These are phyloP conservation scores for Oryzias celebensis DNA, from an alignment of 2,113 vertebrate species.

Conservation along the genomic window DNA sequence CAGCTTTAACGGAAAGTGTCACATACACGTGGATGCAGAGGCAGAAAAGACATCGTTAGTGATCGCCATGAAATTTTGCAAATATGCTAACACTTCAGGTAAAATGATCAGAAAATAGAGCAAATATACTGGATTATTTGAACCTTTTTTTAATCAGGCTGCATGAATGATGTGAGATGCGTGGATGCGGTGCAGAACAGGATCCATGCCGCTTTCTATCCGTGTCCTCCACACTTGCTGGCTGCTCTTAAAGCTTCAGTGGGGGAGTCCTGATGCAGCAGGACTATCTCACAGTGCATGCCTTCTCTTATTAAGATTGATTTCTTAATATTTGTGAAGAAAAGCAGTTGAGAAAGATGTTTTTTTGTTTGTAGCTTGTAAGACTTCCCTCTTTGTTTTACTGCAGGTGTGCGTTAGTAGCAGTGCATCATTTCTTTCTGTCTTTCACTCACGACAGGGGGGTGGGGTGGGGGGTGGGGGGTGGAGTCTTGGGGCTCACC, in stretches of 20 bases:
- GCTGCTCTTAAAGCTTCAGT: constrained; percentile 20
- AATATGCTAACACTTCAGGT: constrained; percentile 1
- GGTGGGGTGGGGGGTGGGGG: constrained; percentile 30
- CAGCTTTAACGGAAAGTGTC: constrained; percentile 25
- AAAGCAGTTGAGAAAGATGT: constrained; percentile 51
- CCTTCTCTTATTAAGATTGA: constrained; percentile 9
- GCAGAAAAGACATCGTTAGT: constrained; percentile 57
- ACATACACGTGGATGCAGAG: constrained; percentile 52
- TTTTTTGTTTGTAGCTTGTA: constrained; percentile 52
- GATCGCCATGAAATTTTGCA: constrained; percentile 29
- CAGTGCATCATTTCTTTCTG: constrained; percentile 59
- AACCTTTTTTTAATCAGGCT: constrained; percentile 18
- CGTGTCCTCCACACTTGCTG: constrained; percentile 34
- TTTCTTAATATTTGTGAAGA: constrained; percentile 60
- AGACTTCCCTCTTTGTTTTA: constrained; percentile 43
- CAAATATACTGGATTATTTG: constrained; percentile 2
- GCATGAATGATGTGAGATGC: constrained; percentile 65
- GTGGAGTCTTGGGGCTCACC: constrained; percentile 81
- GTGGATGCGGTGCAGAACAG: constrained; percentile 54
- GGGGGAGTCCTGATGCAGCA: constrained; percentile 16
- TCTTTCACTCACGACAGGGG: constrained; percentile 56
- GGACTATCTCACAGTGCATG: constrained; percentile 18
- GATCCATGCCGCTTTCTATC: constrained; percentile 61
- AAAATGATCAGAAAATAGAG: constrained; percentile 4
- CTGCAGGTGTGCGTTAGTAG: constrained; percentile 80